Evolutionary conservation across 2,797 vertebrate species (phyloP), one percentile per base, ranked within the genome.

Genomic region (Phrynocephalus forsythii): DNA sequence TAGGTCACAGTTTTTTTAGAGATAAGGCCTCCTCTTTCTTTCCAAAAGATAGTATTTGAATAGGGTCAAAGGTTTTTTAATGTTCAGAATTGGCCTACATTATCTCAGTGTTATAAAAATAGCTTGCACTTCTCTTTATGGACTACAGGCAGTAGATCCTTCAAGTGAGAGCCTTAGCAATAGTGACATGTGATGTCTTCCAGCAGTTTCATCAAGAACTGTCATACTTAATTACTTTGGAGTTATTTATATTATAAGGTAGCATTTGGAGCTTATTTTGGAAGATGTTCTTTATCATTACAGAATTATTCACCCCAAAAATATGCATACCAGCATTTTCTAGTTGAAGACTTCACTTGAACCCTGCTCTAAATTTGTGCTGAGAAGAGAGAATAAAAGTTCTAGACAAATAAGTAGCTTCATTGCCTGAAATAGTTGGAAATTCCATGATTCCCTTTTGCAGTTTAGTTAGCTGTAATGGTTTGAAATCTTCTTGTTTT

Each of bases 191-290:
- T 79, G 91, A 91, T 91, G 50, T 93, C 79, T 94, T 91, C 75
- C 82, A 92, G 91, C 78, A 91, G 89, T 94, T 93, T 84, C 86
- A 7, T 94, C 93, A 91, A 56, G 86, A 92, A 15, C 88, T 95
- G 83, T 90, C 89, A 92, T 80, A 78, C 85, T 91, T 95, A 87
- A 92, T 94, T 94, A 90, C 89, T 50, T 75, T 15, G 0, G 84
- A 87, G 77, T 83, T 89, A 90, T 84, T 86, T 89, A 90, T 63
- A 33, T 82, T 82, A 81, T 89, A 60, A 0, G 0, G 90, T 81
- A 67, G 68, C 81, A 92, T 91, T 89, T 77, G 66, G 82, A 91
- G 44, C 3, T 69, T 48, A 82, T 88, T 52, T 56, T 88, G 73
- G 66, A 93, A 94, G 94, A 9, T 73, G 5, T 85, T 69, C 26